Evolutionary conservation across 2,797 vertebrate species (phyloP).

Genomic region (Linurgus olivaceus): DNA sequence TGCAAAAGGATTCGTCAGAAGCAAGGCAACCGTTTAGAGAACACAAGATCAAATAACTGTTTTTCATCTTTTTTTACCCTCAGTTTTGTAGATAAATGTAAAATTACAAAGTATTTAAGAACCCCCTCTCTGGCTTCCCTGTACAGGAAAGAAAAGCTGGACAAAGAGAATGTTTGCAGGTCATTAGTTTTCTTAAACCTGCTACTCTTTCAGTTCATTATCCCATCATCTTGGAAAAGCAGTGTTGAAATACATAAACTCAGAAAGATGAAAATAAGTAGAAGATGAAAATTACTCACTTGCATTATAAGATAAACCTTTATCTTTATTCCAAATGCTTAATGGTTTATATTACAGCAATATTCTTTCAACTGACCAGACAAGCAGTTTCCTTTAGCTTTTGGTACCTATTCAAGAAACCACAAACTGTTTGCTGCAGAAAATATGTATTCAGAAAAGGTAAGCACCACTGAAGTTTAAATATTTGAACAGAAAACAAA

Average conservation of each 20-base stretch:
- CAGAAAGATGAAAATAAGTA: neutral
- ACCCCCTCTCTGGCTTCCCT: neutral
- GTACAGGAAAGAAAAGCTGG: neutral
- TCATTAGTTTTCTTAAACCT: neutral
- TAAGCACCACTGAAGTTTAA: neutral
- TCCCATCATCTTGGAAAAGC: neutral
- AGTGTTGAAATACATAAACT: neutral
- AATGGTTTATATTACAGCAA: neutral
- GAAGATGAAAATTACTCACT: neutral
- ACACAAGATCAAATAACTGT: neutral
- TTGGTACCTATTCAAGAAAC: neutral
- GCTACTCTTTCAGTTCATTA: neutral
- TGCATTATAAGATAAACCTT: neutral
- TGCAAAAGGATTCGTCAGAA: neutral
- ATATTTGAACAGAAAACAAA: neutral
- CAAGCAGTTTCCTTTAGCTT: neutral
- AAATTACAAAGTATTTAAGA: neutral
- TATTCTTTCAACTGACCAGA: neutral
- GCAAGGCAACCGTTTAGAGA: neutral
- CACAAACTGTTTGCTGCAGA: neutral
- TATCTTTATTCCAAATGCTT: neutral
- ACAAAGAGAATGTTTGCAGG: neutral
- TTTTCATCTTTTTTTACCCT: neutral
- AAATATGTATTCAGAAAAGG: neutral
- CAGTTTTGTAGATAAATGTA: neutral